A percentile compares a stretch with the other conserved stretches of the same genome.
phyloP scores from a whole-genome alignment of 2,797 vertebrate genomes.

The Sebastes oblongus region DNA sequence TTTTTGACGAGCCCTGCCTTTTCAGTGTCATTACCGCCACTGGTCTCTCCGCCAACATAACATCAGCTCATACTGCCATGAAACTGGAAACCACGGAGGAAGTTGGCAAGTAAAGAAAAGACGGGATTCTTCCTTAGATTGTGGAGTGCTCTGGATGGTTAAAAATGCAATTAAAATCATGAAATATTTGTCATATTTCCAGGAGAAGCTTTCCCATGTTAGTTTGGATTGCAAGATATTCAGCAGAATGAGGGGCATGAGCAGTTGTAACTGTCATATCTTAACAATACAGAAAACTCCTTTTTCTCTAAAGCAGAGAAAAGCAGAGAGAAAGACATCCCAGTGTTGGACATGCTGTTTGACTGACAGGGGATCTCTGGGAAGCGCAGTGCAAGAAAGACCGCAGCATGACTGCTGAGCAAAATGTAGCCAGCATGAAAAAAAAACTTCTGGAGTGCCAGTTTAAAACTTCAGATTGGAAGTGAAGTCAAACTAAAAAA shows the following conservation, averaged over 20 bases:
- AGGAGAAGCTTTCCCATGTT: background rate
- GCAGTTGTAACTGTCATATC: background rate
- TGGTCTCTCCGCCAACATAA: background rate
- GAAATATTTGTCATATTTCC: background rate
- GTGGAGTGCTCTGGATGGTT: background rate
- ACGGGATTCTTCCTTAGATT: background rate
- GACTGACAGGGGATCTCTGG: slow-evolving; percentile 38
- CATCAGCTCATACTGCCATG: background rate
- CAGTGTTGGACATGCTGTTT: slow-evolving; percentile 14
- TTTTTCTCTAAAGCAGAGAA: slow-evolving; percentile 9
- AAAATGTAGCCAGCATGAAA: slow-evolving; percentile 12
- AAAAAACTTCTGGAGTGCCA: background rate
- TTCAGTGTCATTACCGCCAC: background rate
- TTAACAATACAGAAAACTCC: slow-evolving; percentile 8
- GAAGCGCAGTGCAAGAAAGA: slow-evolving; percentile 21
- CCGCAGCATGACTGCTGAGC: slow-evolving; percentile 29
- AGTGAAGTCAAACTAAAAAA: slow-evolving; percentile 11
- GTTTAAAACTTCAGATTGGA: background rate
- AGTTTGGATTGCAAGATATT: slow-evolving; percentile 5
- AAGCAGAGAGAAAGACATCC: slow-evolving; percentile 4
- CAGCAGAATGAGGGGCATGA: background rate
- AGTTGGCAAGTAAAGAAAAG: background rate
- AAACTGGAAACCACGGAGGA: background rate
- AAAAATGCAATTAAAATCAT: background rate
- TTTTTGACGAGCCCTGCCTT: background rate